A percentile compares a stretch with the other conserved stretches of the same genome.
Evolutionary conservation across 2,797 vertebrate species (phyloP).

Genomic region (Neosilurus hyrtlii): DNA sequence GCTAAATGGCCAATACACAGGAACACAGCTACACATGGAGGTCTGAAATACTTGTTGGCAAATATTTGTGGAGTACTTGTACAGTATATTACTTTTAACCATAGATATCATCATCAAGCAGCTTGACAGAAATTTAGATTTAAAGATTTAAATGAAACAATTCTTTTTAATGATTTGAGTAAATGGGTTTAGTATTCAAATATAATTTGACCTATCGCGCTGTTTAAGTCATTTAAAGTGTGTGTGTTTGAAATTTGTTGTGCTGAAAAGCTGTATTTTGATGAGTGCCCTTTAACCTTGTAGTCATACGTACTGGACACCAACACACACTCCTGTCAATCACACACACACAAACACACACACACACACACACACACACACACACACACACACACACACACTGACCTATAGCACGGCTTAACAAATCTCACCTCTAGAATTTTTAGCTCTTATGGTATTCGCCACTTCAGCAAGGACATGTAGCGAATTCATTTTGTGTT

Average conservation of each 20-base stretch:
- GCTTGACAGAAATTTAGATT: background rate
- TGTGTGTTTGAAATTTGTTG: background rate
- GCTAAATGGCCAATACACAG: slow-evolving; percentile 48
- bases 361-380: background rate
- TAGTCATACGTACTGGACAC: slow-evolving; percentile 13
- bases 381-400: background rate
- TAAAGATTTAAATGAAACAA: background rate
- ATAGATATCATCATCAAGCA: background rate
- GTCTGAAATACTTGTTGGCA: too few species aligned
- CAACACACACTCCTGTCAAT: slow-evolving; percentile 46
- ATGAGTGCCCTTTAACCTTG: slow-evolving; percentile 21
- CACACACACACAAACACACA: slow-evolving; percentile 9
- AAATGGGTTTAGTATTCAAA: background rate
- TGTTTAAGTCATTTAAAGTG: background rate
- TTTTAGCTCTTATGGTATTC: background rate
- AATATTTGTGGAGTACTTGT: too few species aligned
- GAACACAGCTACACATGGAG: slow-evolving; percentile 17
- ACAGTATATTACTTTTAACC: too few species aligned
- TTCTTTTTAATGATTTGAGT: background rate
- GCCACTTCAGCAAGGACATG: background rate
- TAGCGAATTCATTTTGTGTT: background rate
- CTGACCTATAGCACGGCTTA: background rate
- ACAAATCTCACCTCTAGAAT: background rate
- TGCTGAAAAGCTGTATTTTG: slow-evolving; percentile 21
- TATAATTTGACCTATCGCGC: background rate